Evolutionary conservation across 1,140 invertebrate genomes (phyloP).

Genomic region (Holotrichia oblita): DNA sequence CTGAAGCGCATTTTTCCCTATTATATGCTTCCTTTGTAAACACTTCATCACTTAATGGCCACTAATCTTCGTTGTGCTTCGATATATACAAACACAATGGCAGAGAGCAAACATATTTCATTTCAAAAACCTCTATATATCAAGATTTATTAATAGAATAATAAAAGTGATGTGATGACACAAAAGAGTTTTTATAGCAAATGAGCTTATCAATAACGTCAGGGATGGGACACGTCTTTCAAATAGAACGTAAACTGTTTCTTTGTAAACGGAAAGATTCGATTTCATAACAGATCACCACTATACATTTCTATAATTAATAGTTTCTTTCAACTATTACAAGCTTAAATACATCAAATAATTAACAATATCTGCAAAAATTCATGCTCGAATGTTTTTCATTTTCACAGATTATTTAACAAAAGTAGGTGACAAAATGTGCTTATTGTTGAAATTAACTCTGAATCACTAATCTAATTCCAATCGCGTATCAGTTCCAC

Average conservation of each 20-base stretch:
- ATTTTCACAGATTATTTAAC: too few species aligned
- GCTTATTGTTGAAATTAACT: too few species aligned
- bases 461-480: too few species aligned
- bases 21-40: constrained; percentile 29
- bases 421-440: too few species aligned
- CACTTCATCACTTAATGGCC: constrained; percentile 36
- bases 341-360: too few species aligned
- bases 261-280: neutral
- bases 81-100: constrained; percentile 11
- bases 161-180: constrained; percentile 27
- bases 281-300: neutral
- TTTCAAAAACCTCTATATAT: constrained; percentile 30
- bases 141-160: constrained; percentile 36
- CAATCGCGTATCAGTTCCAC: too few species aligned
- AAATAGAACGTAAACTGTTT: neutral
- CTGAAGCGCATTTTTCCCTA: constrained; percentile 28
- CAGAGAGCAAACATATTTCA: constrained; percentile 20
- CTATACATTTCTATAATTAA: neutral
- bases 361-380: too few species aligned
- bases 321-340: too few species aligned
- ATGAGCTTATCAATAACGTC: constrained; percentile 17
- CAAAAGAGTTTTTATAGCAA: neutral
- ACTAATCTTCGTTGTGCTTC: constrained; percentile 16
- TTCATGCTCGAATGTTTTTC: too few species aligned
- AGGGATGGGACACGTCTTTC: neutral